Evolutionary conservation across 2,113 vertebrate species (phyloP), one percentile per base, ranked within the genome.

Genomic region (Brachypodius melanocephalos): DNA sequence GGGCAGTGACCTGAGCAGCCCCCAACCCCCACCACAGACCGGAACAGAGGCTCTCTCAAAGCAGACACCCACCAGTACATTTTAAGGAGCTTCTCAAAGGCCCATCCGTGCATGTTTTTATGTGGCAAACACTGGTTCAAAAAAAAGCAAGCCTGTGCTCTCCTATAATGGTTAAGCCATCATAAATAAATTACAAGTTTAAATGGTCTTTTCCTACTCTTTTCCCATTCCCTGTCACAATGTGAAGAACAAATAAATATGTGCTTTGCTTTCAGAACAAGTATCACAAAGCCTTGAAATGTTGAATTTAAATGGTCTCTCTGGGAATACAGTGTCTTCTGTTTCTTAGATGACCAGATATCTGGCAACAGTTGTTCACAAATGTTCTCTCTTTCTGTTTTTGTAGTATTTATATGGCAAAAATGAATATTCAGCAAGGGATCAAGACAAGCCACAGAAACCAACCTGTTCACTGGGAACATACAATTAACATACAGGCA

Each of bases 341-440:
- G 62, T 87, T 95, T 69, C 76, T 67, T 75, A 95, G 85, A 81
- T 96, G 96, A 96, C 96, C 93, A 94, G 68, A 36, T 95, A 89
- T 61, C 55, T 95, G 85, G 85, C 59, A 95, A 88, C 81, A 95
- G 89, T 91, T 86, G 76, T 58, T 92, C 84, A 80, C 88, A 86
- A 95, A 68, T 21, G 21, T 66, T 69, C 85, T 38, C 63, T 29
- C 65, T 75, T 80, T 84, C 85, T 40, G 65, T 59, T 93, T 81
- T 87, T 89, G 71, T 66, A 46, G 25, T 14, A 43, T 78, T 93
- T 84, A 86, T 74, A 49, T 4, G 51, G 55, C 65, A 93, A 84
- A 84, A 91, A 94, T 89, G 75, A 96, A 96, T 91, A 95, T 95
- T 93, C 91, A 94, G 68, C 45, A 45, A 36, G 40, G 43, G 85